Evolutionary conservation across 2,888 invertebrate genomes (phyloP), one percentile per base, ranked within the genome.

Genomic region (Ennomos fuscantarius): DNA sequence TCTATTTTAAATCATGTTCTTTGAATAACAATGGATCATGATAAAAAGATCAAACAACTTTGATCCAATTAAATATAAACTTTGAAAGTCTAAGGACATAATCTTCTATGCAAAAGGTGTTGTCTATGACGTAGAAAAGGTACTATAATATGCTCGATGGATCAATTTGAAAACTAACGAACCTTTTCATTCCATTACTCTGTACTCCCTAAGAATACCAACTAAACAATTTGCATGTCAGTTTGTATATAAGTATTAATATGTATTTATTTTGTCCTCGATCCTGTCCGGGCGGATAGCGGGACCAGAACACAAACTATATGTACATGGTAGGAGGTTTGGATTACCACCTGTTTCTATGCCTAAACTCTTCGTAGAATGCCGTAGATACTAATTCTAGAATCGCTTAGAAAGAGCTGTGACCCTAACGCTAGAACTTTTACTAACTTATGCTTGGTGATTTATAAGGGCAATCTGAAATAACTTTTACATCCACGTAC

Each of bases 261-360:
- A 74, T 74, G 73, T 73, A 83, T 88, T 87, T 90, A 86, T 90
- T 68, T 83, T 89, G 86, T 88, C 81, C 81, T 83, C 79, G 86
- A 83, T 85, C 87, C 88, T 82, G 87, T 80, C 76, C 80, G 77
- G 72, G 79, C 80, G 78, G 82, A 76, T 79, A 93, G 93, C 85
- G 91, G 86, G 93, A 93, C 82, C 92, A 90, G 86, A 89, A 86
- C 85, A 73, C 85, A 78, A 87, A 84, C 81, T 79, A 86, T 79
- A 71, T 83, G 70, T 87, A 82, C 81, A 90, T 92, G 93, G 93
- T 93, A 93, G 88, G 92, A 89, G 79, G 82, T 85, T 89, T 87
- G 76, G 75, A 81, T 82, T 83, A 76, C 72, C 63, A 76, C 62
- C 70, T 81, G 66, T 79, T 67, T 76, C 66, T 79, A 62, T 77